These are phyloP conservation scores for Pollenia labialis DNA, from an alignment of 2,888 invertebrate genomes.

Conservation along the genomic window DNA sequence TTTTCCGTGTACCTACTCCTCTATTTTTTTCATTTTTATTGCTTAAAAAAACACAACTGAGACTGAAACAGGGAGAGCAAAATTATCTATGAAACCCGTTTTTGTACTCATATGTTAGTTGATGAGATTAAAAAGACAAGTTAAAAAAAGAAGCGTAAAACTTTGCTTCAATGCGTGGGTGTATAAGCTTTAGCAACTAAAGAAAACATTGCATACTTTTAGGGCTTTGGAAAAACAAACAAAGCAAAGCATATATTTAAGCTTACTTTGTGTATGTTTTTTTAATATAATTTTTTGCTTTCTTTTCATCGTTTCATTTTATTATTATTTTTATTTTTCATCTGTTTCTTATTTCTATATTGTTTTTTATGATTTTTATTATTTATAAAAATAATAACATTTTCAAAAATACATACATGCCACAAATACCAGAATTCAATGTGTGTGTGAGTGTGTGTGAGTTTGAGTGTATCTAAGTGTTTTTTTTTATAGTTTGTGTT, in stretches of 20 bases:
- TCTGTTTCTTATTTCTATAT: slow-evolving; percentile 58
- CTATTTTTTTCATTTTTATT: too few species aligned
- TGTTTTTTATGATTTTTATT: slow-evolving; percentile 50
- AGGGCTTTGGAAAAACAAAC: slow-evolving; percentile 65
- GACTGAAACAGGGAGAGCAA: background rate
- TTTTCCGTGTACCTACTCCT: too few species aligned
- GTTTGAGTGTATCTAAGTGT: slow-evolving; percentile 11
- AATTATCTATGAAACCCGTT: background rate
- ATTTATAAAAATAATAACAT: slow-evolving; percentile 21
- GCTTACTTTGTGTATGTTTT: slow-evolving; percentile 32
- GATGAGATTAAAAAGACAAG: slow-evolving; percentile 71
- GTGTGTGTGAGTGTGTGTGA: background rate
- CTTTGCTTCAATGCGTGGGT: background rate
- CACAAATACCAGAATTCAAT: background rate
- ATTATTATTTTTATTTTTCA: slow-evolving; percentile 55
- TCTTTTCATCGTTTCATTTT: slow-evolving; percentile 19
- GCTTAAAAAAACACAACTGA: too few species aligned
- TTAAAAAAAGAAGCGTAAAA: slow-evolving; percentile 26
- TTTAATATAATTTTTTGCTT: background rate
- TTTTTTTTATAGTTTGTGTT: slow-evolving; percentile 49
- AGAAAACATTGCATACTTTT: slow-evolving; percentile 74
- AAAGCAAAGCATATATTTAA: slow-evolving; percentile 57
- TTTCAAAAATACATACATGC: background rate
- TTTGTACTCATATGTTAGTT: slow-evolving; percentile 22
- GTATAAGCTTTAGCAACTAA: background rate